A percentile compares a stretch with the other conserved stretches of the same genome.
Evolutionary conservation across 2,113 vertebrate genomes (phyloP).

Genomic region (Pseudorectes ferrugineus): DNA sequence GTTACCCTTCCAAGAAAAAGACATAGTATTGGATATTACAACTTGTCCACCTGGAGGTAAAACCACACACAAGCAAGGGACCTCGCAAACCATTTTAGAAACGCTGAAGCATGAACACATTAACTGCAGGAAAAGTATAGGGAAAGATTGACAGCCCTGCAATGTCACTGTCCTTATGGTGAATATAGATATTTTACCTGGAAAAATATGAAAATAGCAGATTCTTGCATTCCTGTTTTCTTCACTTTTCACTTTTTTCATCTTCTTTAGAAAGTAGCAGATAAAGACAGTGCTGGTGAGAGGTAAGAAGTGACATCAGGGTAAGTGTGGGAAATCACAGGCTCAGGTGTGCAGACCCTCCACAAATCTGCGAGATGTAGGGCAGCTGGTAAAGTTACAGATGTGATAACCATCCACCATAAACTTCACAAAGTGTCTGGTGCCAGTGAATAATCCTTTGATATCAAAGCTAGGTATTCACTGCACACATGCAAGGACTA

Average conservation of each 20-base stretch:
- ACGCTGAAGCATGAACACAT: neutral
- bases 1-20: neutral
- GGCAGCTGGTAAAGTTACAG: neutral
- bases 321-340: neutral
- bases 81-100: neutral
- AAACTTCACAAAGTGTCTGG: neutral
- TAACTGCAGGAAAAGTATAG: neutral
- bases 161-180: neutral
- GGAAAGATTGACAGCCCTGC: neutral
- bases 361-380: neutral
- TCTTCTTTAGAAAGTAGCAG: neutral
- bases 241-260: neutral
- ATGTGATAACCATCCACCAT: neutral
- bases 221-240: neutral
- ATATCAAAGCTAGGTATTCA: neutral
- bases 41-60: neutral
- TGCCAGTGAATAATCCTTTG: neutral
- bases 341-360: neutral
- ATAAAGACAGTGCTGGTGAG: neutral
- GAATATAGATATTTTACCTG: neutral
- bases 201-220: neutral
- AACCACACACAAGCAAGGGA: neutral
- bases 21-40: neutral
- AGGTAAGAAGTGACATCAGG: rapidly evolving
- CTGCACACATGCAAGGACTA: neutral